Conservation (phyloP, 2,113 vertebrate species). For the Psilopogon haemacephalus region DNA sequence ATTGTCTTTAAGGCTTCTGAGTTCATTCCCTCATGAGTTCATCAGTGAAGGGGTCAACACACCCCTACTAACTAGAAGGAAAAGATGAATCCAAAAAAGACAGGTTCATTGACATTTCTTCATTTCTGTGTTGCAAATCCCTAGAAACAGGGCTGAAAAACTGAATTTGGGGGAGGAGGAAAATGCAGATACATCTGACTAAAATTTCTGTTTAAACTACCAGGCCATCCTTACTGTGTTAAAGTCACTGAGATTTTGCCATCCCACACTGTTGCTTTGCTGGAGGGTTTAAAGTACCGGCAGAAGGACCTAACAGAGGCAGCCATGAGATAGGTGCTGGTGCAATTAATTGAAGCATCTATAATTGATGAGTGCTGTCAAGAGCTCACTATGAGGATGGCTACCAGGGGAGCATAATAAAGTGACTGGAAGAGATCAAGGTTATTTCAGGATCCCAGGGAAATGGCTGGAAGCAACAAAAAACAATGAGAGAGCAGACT, state of each 20-base stretch:
- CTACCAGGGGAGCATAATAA: conserved; percentile 37
- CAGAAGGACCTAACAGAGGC: background rate
- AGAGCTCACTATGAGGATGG: conserved; percentile 15
- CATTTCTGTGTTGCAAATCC: background rate
- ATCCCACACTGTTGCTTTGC: background rate
- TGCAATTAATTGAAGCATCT: conserved; percentile 54
- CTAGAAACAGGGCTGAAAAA: background rate
- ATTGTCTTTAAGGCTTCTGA: background rate
- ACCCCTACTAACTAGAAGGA: background rate
- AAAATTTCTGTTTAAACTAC: background rate
- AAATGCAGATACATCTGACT: background rate
- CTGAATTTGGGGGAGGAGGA: background rate
- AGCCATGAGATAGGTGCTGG: conserved; percentile 16
- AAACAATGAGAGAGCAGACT: background rate
- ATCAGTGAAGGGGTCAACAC: background rate
- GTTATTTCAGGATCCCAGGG: conserved; percentile 36
- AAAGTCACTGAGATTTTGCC: background rate
- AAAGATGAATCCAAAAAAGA: rapidly evolving
- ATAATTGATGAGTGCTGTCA: conserved; percentile 64
- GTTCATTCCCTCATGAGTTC: background rate
- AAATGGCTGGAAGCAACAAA: conserved; percentile 27
- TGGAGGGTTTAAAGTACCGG: background rate
- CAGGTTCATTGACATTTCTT: background rate
- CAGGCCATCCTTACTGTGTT: rapidly evolving
- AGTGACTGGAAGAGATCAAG: conserved; percentile 47